phyloP scores from a whole-genome alignment of 2,113 vertebrate genomes.

The Motacilla alba region DNA sequence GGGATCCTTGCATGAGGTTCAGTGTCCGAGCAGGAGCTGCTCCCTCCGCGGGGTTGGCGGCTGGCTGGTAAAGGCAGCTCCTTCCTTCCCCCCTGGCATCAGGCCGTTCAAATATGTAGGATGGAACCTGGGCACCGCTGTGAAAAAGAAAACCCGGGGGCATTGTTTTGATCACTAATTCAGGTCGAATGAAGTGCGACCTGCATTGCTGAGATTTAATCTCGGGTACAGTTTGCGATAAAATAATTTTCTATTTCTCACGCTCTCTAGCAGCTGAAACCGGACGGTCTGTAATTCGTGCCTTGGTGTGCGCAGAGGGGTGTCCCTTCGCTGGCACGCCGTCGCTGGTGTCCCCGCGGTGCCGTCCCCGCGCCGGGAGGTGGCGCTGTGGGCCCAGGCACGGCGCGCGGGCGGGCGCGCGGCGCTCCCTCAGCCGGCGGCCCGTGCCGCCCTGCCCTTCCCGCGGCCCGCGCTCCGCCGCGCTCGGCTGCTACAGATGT shows the following conservation, averaged over 20 bases:
- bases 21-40: background rate
- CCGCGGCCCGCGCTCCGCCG: background rate
- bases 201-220: background rate
- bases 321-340: rapidly evolving
- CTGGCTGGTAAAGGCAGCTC: background rate
- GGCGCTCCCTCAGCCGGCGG: background rate
- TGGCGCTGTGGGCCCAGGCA: conserved; percentile 60
- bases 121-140: background rate
- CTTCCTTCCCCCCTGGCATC: background rate
- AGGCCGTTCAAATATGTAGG: background rate
- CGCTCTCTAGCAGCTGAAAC: background rate
- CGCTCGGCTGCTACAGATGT: conserved; percentile 48
- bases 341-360: background rate
- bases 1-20: background rate
- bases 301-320: rapidly evolving
- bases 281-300: rapidly evolving
- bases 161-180: background rate
- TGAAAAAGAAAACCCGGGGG: background rate
- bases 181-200: background rate
- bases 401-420: background rate
- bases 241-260: background rate
- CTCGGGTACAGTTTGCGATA: background rate
- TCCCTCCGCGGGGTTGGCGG: background rate
- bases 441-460: background rate
- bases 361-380: background rate